Percentiles rank a stretch among this genome's conserved stretches.
phyloP scores from a whole-genome alignment of 2,113 vertebrate species.

The Myiozetetes cayanensis region DNA sequence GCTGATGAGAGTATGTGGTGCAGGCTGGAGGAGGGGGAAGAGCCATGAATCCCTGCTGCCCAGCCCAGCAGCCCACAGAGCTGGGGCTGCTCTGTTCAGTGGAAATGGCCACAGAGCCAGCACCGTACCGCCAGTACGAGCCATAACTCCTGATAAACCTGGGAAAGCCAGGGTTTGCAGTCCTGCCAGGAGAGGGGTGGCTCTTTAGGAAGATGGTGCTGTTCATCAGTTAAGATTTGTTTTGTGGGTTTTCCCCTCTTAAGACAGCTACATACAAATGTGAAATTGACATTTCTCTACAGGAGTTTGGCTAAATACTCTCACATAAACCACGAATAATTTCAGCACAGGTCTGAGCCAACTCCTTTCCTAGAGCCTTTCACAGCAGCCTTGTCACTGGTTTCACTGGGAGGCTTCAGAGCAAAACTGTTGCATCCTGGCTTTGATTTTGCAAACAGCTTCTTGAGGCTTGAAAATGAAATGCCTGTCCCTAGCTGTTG shows the following conservation, averaged over 20 bases:
- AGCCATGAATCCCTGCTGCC: not conserved
- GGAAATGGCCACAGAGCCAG: not conserved
- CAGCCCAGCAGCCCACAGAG: not conserved
- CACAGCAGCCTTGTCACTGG: not conserved
- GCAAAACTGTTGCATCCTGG: not conserved
- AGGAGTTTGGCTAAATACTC: not conserved
- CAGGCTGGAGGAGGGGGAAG: not conserved
- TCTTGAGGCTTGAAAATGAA: not conserved
- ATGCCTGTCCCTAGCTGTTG: not conserved
- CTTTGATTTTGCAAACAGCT: not conserved
- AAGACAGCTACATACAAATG: not conserved
- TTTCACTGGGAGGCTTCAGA: not conserved
- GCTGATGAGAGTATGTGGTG: not conserved
- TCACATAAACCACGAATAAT: not conserved
- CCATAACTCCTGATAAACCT: not conserved
- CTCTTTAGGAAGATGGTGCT: not conserved
- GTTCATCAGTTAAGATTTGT: not conserved
- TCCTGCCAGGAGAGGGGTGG: too few species aligned
- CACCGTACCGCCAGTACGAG: fast-evolving
- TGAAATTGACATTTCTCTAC: not conserved
- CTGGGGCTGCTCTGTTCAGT: not conserved
- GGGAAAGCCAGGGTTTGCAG: not conserved
- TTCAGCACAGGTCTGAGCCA: not conserved
- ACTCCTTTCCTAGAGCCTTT: not conserved
- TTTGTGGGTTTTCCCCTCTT: not conserved